These are phyloP conservation scores for Cheiracanthium punctorium DNA, from an alignment of 2,888 invertebrate genomes.

Conservation along the genomic window DNA sequence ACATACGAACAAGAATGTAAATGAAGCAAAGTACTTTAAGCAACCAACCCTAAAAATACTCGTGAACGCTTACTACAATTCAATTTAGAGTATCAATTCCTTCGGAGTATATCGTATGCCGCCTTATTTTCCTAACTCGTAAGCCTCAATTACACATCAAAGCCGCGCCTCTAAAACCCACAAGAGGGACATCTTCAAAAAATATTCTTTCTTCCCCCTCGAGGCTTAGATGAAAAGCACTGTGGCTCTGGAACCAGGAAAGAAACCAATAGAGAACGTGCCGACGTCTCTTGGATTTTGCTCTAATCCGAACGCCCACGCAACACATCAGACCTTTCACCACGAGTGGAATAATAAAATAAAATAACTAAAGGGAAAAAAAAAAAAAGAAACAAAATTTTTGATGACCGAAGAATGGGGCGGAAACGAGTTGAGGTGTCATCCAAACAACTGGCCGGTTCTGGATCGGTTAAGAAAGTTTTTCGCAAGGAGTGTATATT, in stretches of 20 bases:
- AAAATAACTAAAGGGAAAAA: not conserved
- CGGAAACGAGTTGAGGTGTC: not conserved
- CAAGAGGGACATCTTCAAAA: not conserved
- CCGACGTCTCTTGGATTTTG: constrained; percentile 3
- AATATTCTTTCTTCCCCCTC: no score
- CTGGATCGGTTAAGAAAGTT: constrained; percentile 4
- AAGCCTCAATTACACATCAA: not conserved
- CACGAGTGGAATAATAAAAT: not conserved
- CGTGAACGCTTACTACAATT: no score
- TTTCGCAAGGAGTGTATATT: not conserved
- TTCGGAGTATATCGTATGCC: not conserved
- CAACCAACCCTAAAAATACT: no score
- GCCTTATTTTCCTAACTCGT: not conserved
- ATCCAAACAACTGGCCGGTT: constrained; percentile 13
- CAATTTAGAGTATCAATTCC: not conserved
- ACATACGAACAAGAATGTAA: no score
- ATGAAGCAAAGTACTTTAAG: no score
- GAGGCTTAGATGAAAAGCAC: not conserved
- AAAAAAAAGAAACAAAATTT: not conserved
- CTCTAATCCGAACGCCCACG: constrained; percentile 1
- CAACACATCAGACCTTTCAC: not conserved
- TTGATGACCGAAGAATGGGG: constrained; percentile 12
- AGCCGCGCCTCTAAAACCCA: not conserved
- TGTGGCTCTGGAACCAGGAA: not conserved
- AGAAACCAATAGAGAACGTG: not conserved